Percentiles rank a stretch among this genome's conserved stretches.
These are phyloP conservation scores for Venustoraphidia nigricollis DNA, from an alignment of 2,888 invertebrate genomes.

Conservation along the genomic window DNA sequence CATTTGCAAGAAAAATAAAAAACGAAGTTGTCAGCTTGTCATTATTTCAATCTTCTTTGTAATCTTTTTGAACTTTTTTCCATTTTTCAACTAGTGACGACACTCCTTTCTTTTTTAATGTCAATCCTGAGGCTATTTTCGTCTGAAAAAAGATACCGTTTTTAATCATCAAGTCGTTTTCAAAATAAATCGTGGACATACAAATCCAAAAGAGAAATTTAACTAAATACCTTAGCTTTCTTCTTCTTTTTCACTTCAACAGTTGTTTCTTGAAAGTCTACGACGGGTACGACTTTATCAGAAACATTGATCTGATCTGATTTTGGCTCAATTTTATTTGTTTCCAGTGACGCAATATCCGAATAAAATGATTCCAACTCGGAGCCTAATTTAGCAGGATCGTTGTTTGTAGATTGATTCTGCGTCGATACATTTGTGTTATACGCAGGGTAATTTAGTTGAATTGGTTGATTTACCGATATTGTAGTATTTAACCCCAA, in stretches of 20 bases:
- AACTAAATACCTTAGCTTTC: constrained; percentile 23
- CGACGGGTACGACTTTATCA: too few species aligned
- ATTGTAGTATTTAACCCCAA: too few species aligned
- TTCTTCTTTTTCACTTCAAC: constrained; percentile 26
- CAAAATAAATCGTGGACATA: too few species aligned
- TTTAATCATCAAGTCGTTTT: background rate
- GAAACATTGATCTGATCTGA: too few species aligned
- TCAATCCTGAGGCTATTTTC: constrained; percentile 37
- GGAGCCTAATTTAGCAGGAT: constrained; percentile 25
- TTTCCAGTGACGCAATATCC: constrained; percentile 38
- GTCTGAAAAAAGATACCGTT: constrained; percentile 27
- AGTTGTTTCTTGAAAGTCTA: constrained; percentile 12
- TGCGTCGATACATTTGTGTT: constrained; percentile 16
- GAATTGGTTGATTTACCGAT: too few species aligned
- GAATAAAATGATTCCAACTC: constrained; percentile 43
- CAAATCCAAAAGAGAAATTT: too few species aligned
- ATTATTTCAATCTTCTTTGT: constrained; percentile 4
- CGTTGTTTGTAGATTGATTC: constrained; percentile 20
- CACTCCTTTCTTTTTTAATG: constrained; percentile 53
- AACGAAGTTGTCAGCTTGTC: too few species aligned
- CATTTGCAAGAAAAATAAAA: too few species aligned
- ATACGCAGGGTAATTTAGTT: too few species aligned
- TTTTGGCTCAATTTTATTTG: constrained; percentile 14
- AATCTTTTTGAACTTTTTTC: constrained; percentile 49
- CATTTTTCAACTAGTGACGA: constrained; percentile 54